Evolutionary conservation across 2,888 invertebrate genomes (phyloP), one percentile per base, ranked within the genome.

Genomic region (Suillia variegata): DNA sequence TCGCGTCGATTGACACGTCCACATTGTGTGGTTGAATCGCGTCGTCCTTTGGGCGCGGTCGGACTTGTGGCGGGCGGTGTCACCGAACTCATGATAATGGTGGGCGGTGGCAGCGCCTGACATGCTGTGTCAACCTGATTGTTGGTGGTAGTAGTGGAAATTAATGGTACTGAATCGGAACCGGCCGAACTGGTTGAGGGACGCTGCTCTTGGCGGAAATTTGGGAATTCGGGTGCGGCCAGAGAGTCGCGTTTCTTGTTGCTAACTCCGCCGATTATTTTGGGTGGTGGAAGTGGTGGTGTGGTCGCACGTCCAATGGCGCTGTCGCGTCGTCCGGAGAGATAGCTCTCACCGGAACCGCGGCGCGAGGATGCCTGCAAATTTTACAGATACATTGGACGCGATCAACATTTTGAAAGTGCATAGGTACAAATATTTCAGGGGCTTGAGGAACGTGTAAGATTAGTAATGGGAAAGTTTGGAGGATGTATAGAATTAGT

Each of bases 1-100:
- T 90, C 90, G 61, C 89, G 81, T 47, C 90, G 83, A 54, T 87
- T 88, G 6, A 84, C 77, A 15, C 86, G 80, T 4, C 89, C 88
- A 72, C 93, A 93, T 82, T 94, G 93, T 0, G 93, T 93, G 2
- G 93, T 93, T 0, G 93, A 93, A 75, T 94, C 93, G 58, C 93
- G 85, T 22, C 93, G 84, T 0, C 87, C 87, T 52, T 73, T 73
- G 0, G 86, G 85, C 10, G 85, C 85, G 0, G 91, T 89, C 0
- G 93, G 92, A 34, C 92, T 92, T 1, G 92, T 89, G 8, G 92
- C 87, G 47, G 92, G 92, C 15, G 93, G 92, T 33, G 92, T 92
- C 18, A 93, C 92, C 59, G 91, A 91, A 45, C 92, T 92, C 71
- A 87, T 93, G 54, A 93, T 89, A 61, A 93, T 93, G 18, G 92